Conservation (phyloP, 1,140 invertebrate species). For the Diuraphis noxia region DNA sequence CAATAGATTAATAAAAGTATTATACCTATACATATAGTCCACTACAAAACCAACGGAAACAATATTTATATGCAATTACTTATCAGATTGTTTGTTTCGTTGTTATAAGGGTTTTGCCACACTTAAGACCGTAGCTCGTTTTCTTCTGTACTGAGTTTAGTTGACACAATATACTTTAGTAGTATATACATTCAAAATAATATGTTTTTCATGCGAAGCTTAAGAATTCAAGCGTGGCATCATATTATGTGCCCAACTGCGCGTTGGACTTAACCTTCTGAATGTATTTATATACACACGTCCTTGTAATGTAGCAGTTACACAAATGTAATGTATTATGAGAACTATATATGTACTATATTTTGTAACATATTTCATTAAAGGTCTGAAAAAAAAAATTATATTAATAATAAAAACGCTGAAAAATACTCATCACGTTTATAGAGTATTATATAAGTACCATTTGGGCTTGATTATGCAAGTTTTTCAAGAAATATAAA, state of each 20-base stretch:
- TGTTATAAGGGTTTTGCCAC: not conserved
- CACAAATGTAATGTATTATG: not conserved
- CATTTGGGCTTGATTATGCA: not conserved
- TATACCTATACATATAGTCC: too few relatives aligned
- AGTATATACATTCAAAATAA: not conserved
- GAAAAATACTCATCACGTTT: not conserved
- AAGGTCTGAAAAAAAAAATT: not conserved
- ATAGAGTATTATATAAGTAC: not conserved
- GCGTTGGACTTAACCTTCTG: not conserved
- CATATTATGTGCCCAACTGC: not conserved
- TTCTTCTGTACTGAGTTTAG: not conserved
- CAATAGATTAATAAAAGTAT: too few relatives aligned
- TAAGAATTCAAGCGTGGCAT: not conserved
- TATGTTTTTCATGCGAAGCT: not conserved
- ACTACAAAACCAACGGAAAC: too few relatives aligned
- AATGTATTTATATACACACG: constrained; percentile 19
- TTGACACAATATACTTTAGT: not conserved
- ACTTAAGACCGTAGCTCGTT: not conserved
- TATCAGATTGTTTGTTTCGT: not conserved
- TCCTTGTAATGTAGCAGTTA: not conserved
- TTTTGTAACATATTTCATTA: not conserved
- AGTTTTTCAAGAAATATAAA: not conserved
- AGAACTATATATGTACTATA: not conserved
- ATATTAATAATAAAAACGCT: not conserved
- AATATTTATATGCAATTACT: not conserved